A percentile compares a stretch with the other conserved stretches of the same genome.
phyloP scores from a whole-genome alignment of 53 echinoderm and acorn worm genomes.

The Holothuria scabra region DNA sequence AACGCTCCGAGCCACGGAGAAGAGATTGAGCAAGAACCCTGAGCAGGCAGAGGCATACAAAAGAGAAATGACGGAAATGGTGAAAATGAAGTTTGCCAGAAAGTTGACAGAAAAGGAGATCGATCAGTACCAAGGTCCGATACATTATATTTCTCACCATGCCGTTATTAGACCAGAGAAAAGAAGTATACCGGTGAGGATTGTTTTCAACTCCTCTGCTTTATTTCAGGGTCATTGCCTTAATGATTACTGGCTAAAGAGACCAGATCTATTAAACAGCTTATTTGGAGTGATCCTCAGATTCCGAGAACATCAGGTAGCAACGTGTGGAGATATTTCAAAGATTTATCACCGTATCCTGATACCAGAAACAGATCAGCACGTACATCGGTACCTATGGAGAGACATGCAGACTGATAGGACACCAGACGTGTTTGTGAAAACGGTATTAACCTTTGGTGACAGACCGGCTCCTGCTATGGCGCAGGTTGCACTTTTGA shows the following conservation, averaged over 20 bases:
- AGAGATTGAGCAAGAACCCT: conserved; percentile 56
- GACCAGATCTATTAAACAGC: conserved; percentile 63
- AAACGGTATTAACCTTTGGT: conserved; percentile 7
- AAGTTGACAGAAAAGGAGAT: conserved; percentile 59
- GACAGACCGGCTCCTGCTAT: conserved; percentile 28
- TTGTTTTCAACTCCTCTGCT: conserved; percentile 72
- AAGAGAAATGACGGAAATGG: conserved; percentile 66
- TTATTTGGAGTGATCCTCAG: conserved; percentile 66
- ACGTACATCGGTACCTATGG: conserved; percentile 7
- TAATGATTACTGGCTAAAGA: conserved; percentile 68
- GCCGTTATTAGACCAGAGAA: conserved; percentile 66
- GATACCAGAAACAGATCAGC: conserved; percentile 60
- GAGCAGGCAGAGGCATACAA: conserved; percentile 61
- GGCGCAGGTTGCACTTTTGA: background rate
- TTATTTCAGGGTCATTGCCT: conserved; percentile 56
- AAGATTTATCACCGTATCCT: conserved; percentile 74
- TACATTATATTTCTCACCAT: conserved; percentile 75
- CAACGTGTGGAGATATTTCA: conserved; percentile 63
- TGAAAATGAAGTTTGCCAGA: conserved; percentile 63
- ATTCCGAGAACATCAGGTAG: conserved; percentile 55
- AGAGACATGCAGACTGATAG: conserved; percentile 23
- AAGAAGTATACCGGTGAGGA: conserved; percentile 63
- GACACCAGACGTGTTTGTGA: conserved; percentile 47
- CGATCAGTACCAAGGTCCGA: conserved; percentile 51
- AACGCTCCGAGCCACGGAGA: conserved; percentile 57